Percentiles rank a stretch among this genome's conserved stretches.
Conservation (phyloP, 2,113 vertebrate genomes). For the Pundamilia nyererei region DNA sequence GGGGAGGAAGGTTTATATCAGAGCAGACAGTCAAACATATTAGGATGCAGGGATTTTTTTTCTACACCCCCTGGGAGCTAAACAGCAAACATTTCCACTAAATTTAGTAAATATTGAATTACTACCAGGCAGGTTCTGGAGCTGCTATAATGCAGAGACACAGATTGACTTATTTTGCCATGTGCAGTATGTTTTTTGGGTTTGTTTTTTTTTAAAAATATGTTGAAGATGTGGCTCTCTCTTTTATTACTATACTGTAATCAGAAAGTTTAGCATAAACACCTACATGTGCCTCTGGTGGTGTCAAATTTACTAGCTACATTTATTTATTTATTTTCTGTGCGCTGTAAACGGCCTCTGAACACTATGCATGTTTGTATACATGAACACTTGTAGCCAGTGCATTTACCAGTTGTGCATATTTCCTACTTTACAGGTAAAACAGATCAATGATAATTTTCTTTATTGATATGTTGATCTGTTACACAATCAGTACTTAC, state of each 20-base stretch:
- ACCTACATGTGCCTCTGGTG: neutral
- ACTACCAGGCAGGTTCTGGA: neutral
- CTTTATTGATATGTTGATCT: neutral
- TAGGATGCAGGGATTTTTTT: neutral
- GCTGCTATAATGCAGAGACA: neutral
- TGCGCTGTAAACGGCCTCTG: neutral
- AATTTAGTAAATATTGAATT: neutral
- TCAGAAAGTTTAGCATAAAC: neutral
- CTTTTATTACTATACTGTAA: neutral
- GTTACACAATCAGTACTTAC: neutral
- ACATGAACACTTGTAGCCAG: neutral
- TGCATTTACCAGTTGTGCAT: neutral
- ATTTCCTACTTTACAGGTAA: neutral
- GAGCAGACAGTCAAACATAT: conserved; percentile 4
- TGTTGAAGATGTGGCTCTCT: neutral
- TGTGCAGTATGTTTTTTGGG: neutral
- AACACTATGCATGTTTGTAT: neutral
- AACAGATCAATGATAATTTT: neutral
- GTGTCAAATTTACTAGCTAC: neutral
- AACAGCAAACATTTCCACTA: neutral
- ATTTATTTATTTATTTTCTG: neutral
- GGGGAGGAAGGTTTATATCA: conserved; percentile 5
- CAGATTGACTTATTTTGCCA: neutral
- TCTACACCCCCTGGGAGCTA: neutral
- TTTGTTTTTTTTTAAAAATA: neutral